Evolutionary conservation across 2,797 vertebrate genomes (phyloP), one percentile per base, ranked within the genome.

Genomic region (Poecilia gillii): DNA sequence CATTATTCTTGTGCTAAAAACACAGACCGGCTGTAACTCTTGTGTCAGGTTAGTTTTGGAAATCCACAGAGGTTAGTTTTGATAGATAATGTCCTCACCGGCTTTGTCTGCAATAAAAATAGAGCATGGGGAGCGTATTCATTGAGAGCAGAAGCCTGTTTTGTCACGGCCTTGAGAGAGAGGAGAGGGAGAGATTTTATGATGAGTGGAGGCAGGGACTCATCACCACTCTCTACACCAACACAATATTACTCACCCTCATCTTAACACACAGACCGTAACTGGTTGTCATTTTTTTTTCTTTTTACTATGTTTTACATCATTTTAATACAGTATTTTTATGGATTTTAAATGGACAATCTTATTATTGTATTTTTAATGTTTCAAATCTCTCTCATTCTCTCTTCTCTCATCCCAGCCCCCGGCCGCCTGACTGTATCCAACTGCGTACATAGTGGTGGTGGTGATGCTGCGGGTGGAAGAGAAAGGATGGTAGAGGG

Each of bases 111-210:
- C 51, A 88, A 89, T 87, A 89, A 88, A 90, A 86, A 81, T 45
- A 78, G 66, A 81, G 72, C 5, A 6, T 4, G 49, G 72, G 57
- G 45, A 73, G 66, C 7, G 41, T 81, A 75, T 92, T 92, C 88
- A 88, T 76, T 83, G 78, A 86, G 80, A 85, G 73, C 86, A 76
- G 81, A 71, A 72, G 81, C 28, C 87, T 85, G 73, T 90, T 85
- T 78, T 79, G 72, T 78, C 79, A 71, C 72, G 76, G 90, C 87
- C 89, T 89, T 89, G 86, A 88, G 83, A 88, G 81, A 41, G 6
- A 39, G 36, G 33, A 39, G 62, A 68, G 82, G 84, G 79, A 68
- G 72, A 45, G 79, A 72, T 84, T 89, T 90, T 85, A 91, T 90
- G 88, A 89, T 81, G 86, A 85, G 72, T 79, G 83, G 80, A 88